These are phyloP conservation scores for Botia kubotai DNA, from an alignment of 2,797 vertebrate species.

Conservation along the genomic window DNA sequence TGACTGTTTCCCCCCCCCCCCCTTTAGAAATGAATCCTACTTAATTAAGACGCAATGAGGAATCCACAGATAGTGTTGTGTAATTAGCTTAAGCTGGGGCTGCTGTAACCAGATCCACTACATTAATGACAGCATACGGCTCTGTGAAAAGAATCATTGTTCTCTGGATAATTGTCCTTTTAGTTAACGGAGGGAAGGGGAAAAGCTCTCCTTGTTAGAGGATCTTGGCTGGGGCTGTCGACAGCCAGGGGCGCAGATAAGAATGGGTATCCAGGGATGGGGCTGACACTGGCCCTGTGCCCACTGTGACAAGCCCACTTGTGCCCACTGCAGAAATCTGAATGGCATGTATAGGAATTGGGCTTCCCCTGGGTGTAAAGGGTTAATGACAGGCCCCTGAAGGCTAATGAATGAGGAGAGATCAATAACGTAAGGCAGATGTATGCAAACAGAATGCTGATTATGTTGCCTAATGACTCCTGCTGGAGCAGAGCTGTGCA, in stretches of 20 bases:
- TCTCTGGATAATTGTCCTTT: constrained; percentile 88
- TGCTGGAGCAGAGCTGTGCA: constrained; percentile 68
- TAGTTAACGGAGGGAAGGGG: constrained; percentile 80
- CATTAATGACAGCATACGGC: constrained; percentile 84
- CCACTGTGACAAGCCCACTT: constrained; percentile 82
- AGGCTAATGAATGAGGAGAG: constrained; percentile 84
- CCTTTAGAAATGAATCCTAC: constrained; percentile 79
- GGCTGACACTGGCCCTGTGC: constrained; percentile 81
- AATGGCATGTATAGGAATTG: constrained; percentile 82
- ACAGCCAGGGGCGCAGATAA: constrained; percentile 78
- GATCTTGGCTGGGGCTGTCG: constrained; percentile 78
- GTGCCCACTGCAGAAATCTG: constrained; percentile 83
- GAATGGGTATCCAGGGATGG: constrained; percentile 65
- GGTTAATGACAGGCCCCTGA: constrained; percentile 84
- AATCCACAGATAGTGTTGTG: constrained; percentile 82
- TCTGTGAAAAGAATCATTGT: constrained; percentile 87
- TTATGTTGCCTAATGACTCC: constrained; percentile 81
- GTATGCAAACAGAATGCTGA: constrained; percentile 87
- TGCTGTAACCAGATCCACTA: constrained; percentile 85
- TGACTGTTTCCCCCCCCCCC: constrained; percentile 67
- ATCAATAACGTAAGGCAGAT: constrained; percentile 86
- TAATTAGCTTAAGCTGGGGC: constrained; percentile 83
- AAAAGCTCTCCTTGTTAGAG: constrained; percentile 83
- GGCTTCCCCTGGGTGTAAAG: constrained; percentile 78
- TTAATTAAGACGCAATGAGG: constrained; percentile 84